Base-by-base conservation (phyloP, 2,888 invertebrate species). In the Temnothorax unifasciatus region DNA sequence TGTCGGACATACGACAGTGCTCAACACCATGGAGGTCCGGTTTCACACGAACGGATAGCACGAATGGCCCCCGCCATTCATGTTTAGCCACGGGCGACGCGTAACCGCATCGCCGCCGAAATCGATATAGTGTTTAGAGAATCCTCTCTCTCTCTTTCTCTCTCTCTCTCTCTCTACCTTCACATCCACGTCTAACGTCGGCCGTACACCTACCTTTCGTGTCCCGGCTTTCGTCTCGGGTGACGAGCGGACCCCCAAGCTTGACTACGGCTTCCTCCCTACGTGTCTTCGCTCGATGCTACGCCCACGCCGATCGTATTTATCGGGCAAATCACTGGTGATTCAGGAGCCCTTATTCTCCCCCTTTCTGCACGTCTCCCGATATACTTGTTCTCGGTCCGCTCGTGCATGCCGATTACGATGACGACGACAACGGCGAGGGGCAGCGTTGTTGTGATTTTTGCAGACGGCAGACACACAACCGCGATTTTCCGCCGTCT, bases 41-140 rank as follows among this genome's bases (percentile, higher is more conserved):
- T 57, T 82, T 68, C 66, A 73, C 57, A 18, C 34, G 25, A 66
- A 41, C 41, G 21, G 6, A 8, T 3, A 38, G 15, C 8, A 18
- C 41, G 15, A 41, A 59, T 66, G 18, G 64, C 77, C 79, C 68
- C 63, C 69, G 79, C 75, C 84, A 87, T 87, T 89, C 87, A 88
- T 87, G 83, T 83, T 86, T 89, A 87, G 86, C 73, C 87, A 71
- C 85, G 77, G 77, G 85, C 85, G 86, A 83, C 83, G 79, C 81
- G 76, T 88, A 86, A 87, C 87, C 85, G 83, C 73, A 86, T 87
- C 84, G 77, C 74, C 74, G 87, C 88, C 90, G 90, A 93, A 92
- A 94, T 93, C 93, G 91, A 93, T 93, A 93, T 91, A 90, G 91
- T 92, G 91, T 92, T 94, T 92, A 90, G 92, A 89, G 90, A 90